Conservation (phyloP, 1,140 invertebrate species). For the Drosophila tsacasi region DNA sequence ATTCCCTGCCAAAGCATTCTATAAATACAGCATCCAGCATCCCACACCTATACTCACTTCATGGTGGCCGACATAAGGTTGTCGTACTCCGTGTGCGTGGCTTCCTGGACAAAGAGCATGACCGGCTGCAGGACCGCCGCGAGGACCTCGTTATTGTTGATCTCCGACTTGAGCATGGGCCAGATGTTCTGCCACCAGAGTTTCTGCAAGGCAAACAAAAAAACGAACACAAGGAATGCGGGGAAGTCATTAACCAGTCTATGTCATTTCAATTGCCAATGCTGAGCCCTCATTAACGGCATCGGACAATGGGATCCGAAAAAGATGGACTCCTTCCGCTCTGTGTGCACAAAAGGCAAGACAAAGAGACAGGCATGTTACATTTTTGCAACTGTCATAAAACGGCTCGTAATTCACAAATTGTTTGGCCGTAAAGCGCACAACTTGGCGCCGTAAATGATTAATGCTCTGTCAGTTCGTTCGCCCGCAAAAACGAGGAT, state of each 20-base stretch:
- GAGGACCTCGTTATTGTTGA: constrained; percentile 93
- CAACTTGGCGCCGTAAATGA: constrained; percentile 68
- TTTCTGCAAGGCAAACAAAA: constrained; percentile 90
- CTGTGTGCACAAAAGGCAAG: constrained; percentile 4
- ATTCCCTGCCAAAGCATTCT: constrained; percentile 1
- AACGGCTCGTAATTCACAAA: constrained; percentile 74
- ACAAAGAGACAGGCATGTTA: constrained; percentile 35
- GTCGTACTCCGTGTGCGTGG: constrained; percentile 93
- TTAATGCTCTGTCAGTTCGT: constrained; percentile 56
- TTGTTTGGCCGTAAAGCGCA: constrained; percentile 69
- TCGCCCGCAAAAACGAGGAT: constrained; percentile 22
- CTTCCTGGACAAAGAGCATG: constrained; percentile 94
- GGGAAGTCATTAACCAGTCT: constrained; percentile 47
- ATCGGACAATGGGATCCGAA: constrained; percentile 31
- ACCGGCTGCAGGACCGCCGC: constrained; percentile 95
- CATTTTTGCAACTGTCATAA: constrained; percentile 68
- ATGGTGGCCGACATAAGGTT: constrained; percentile 93
- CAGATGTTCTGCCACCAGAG: constrained; percentile 97
- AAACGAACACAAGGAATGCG: constrained; percentile 10
- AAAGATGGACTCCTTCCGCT: constrained; percentile 29
- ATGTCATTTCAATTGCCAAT: constrained; percentile 57
- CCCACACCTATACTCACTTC: constrained; percentile 86
- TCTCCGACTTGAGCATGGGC: constrained; percentile 94
- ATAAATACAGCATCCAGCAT: constrained; percentile 11
- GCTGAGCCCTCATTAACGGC: constrained; percentile 53